These are phyloP conservation scores for Drosophila conformis DNA, from an alignment of 2,888 invertebrate species.

Conservation along the genomic window DNA sequence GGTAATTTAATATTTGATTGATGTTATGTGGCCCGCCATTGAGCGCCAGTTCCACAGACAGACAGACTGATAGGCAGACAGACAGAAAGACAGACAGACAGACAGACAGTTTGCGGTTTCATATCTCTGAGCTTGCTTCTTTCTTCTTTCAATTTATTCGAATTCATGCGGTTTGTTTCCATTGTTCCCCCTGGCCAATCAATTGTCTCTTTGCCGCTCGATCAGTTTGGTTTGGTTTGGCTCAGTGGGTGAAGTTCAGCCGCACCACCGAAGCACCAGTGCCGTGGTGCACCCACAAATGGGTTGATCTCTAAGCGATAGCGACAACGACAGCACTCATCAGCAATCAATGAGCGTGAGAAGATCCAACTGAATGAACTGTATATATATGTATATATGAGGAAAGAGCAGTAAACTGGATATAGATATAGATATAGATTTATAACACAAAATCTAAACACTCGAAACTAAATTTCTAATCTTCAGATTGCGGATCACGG, in stretches of 20 bases:
- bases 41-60: constrained; percentile 43
- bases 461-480: not conserved
- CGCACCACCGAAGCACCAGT: constrained; percentile 36
- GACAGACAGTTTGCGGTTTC: constrained; percentile 58
- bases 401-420: not conserved
- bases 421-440: not conserved
- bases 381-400: not conserved
- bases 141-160: constrained; percentile 63
- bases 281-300: constrained; percentile 19
- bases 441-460: not conserved
- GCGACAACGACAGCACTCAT: constrained; percentile 46
- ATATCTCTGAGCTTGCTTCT: constrained; percentile 10
- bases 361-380: constrained; percentile 18
- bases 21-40: constrained; percentile 64
- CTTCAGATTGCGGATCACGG: not conserved
- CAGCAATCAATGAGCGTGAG: constrained; percentile 48
- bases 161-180: constrained; percentile 60
- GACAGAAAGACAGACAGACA: not conserved
- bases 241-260: constrained; percentile 72
- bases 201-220: constrained; percentile 23
- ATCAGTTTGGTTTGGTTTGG: not conserved
- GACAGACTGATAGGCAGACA: not conserved
- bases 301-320: constrained; percentile 64
- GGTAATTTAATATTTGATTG: constrained; percentile 83
- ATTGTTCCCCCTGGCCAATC: constrained; percentile 13